phyloP scores from a whole-genome alignment of 1,140 invertebrate genomes.

The Diuraphis noxia region DNA sequence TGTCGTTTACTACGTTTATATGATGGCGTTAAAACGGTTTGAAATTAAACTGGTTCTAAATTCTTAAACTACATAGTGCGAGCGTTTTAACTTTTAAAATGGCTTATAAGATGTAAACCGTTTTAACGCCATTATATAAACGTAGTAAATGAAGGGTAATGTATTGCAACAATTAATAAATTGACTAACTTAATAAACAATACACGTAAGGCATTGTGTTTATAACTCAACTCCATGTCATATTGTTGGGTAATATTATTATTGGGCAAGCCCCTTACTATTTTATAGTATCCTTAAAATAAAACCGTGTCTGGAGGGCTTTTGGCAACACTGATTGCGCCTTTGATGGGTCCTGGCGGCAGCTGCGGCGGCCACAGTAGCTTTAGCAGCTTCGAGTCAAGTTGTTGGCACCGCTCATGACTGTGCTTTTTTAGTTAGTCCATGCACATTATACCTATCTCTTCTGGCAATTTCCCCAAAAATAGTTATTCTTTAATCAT shows the following conservation, averaged over 20 bases:
- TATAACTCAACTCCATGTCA: not conserved
- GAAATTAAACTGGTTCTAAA: too few relatives aligned
- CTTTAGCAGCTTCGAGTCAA: constrained; percentile 47
- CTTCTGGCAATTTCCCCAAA: constrained; percentile 34
- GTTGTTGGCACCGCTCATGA: constrained; percentile 42
- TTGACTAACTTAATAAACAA: not conserved
- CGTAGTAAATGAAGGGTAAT: too few relatives aligned
- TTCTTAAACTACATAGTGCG: too few relatives aligned
- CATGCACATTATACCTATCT: constrained; percentile 15
- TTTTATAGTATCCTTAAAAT: not conserved
- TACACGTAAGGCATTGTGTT: not conserved
- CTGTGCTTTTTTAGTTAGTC: constrained; percentile 43
- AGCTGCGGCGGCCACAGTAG: constrained; percentile 38
- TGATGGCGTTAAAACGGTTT: too few relatives aligned
- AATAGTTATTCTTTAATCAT: constrained; percentile 14
- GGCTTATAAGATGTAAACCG: too few relatives aligned
- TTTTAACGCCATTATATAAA: too few relatives aligned
- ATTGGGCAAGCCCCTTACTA: not conserved
- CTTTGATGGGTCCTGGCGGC: constrained; percentile 49
- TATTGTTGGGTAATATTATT: not conserved
- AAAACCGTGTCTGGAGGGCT: constrained; percentile 3
- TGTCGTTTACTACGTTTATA: too few relatives aligned
- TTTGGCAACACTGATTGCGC: constrained; percentile 53
- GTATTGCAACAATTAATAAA: not conserved
- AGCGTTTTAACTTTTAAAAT: too few relatives aligned